Base-by-base conservation (phyloP, 2,113 vertebrate genomes). In the Ascaphus truei region DNA sequence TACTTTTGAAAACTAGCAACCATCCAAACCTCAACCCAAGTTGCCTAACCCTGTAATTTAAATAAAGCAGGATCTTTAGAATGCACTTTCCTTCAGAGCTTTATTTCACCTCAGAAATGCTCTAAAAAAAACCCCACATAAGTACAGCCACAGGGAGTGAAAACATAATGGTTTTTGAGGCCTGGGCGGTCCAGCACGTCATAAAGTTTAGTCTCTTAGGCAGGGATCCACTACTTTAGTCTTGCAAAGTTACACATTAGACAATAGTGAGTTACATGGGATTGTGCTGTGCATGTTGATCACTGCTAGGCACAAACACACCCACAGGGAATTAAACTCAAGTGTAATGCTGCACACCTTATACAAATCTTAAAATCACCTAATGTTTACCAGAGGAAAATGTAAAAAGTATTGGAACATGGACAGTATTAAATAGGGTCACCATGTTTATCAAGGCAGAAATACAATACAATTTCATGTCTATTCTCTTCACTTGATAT, bases 11-110 rank as follows among this genome's bases (percentile, higher is more conserved):
- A 53, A 30, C 26, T 31, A 7, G 25, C 18, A 39, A 39, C n/a
- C n/a, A 63, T 23, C 37, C 37, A 56, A 22, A 22, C 27, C 4
- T 56, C 51, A 56, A 23, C 52, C 51, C 18, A 15, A 26, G 22
- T 27, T 67, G 26, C 31, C 27, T 18, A 33, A 56, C 12, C 62
- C 36, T 56, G 18, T 15, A 33, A 67, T 67, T 67, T 56, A 41
- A 12, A 45, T 57, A 45, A 67, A 45, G 52, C 5, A 56, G 22
- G 5, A 23, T 2, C 7, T 64, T 47, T 64, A 51, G 18, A 11
- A 52, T 15, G 16, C 34, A 45, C 64, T 66, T 56, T 56, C 7
- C 59, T 37, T 16, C 8, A 23, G 4, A 45, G 26, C 51, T 47
- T 57, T 30, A 67, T 31, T 22, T 67, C 18, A 45, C 18, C 13